Conservation (phyloP, 2,888 invertebrate species). For the Orthosia cruda region DNA sequence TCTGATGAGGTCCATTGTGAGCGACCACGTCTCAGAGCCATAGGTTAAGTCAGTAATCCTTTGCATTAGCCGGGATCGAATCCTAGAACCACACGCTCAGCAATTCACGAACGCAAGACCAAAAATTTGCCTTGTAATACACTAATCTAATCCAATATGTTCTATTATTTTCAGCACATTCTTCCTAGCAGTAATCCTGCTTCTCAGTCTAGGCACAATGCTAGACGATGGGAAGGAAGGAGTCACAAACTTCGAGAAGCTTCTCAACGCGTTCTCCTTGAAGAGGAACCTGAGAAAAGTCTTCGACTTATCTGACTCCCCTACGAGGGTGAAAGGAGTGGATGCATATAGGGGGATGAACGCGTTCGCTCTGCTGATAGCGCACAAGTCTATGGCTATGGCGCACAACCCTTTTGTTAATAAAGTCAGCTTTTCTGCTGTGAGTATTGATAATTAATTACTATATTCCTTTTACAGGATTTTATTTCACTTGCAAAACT, state of each 20-base stretch:
- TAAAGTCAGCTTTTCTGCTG: conserved; percentile 90
- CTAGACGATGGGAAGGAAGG: conserved; percentile 88
- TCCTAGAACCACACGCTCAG: neutral
- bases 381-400: conserved; percentile 92
- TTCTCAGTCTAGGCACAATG: conserved; percentile 86
- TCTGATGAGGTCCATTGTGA: too few species aligned
- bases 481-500: too few species aligned
- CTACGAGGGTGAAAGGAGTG: conserved; percentile 87
- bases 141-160: neutral
- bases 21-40: too few species aligned
- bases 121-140: too few species aligned
- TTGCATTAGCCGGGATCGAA: too few species aligned
- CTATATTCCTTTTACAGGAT: too few species aligned
- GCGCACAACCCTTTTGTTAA: conserved; percentile 92
- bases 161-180: conserved; percentile 83
- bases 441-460: conserved; percentile 73
- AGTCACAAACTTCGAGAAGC: conserved; percentile 87
- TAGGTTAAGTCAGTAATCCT: too few species aligned
- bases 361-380: conserved; percentile 90
- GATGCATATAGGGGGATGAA: conserved; percentile 91
- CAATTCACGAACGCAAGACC: too few species aligned
- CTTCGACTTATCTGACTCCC: conserved; percentile 84
- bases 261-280: conserved; percentile 90
- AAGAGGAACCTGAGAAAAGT: conserved; percentile 88
- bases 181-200: conserved; percentile 84